Evolutionary conservation across 2,888 invertebrate genomes (phyloP).

Genomic region (Folsomia candida): DNA sequence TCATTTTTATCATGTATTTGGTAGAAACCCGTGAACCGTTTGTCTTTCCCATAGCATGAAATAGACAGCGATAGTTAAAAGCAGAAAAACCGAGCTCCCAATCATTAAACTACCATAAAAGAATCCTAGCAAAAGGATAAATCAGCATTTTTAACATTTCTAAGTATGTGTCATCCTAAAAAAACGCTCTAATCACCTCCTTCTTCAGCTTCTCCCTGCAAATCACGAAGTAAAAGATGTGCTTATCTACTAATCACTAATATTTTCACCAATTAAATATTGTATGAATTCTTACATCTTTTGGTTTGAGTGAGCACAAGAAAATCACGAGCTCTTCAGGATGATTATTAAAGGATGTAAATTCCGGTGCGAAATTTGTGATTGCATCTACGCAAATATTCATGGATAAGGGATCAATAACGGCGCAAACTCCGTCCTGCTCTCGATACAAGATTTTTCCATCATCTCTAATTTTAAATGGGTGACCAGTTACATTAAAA

Average conservation of each 20-base stretch:
- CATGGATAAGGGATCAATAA: conserved; percentile 7
- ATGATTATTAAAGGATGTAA: conserved; percentile 1
- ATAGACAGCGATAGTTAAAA: conserved; percentile 47
- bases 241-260: not conserved
- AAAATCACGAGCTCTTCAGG: conserved; percentile 27
- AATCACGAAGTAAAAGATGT: no score
- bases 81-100: conserved; percentile 44
- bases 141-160: no score
- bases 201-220: not conserved
- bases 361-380: conserved; percentile 13
- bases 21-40: conserved; percentile 48
- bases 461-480: conserved; percentile 26
- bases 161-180: not conserved
- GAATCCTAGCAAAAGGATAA: not conserved
- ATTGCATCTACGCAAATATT: conserved; percentile 35
- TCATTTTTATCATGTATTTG: conserved; percentile 18
- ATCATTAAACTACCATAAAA: conserved; percentile 39
- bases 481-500: conserved; percentile 9
- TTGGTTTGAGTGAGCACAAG: conserved; percentile 14
- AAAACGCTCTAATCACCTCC: not conserved
- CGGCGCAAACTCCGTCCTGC: conserved; percentile 27
- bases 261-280: no score
- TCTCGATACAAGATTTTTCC: conserved; percentile 30
- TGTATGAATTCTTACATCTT: conserved; percentile 16
- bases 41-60: conserved; percentile 48